Percentiles rank a stretch among this genome's conserved stretches.
Conservation (phyloP, 2,888 invertebrate species). For the Matsumyia berberina region DNA sequence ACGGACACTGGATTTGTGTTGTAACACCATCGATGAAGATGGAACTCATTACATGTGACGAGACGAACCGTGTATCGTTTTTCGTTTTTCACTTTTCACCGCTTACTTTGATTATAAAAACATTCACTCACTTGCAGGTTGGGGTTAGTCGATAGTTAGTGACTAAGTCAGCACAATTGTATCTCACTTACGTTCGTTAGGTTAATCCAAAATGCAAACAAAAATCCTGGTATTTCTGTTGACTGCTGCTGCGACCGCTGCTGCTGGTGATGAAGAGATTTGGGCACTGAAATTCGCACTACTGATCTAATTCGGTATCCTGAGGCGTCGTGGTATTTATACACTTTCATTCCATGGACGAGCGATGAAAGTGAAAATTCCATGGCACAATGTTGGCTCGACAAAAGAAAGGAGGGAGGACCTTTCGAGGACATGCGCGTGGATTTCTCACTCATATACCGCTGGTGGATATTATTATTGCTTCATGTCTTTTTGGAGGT, state of each 20-base stretch:
- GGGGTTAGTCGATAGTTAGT: constrained; percentile 18
- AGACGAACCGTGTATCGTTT: constrained; percentile 21
- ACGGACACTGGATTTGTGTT: constrained; percentile 32
- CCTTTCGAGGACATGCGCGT: constrained; percentile 64
- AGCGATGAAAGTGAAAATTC: constrained; percentile 74
- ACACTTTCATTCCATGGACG: constrained; percentile 61
- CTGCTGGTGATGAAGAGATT: constrained; percentile 50
- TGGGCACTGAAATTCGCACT: constrained; percentile 74
- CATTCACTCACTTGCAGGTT: constrained; percentile 62
- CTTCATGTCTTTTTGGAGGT: constrained; percentile 50
- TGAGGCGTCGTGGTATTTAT: constrained; percentile 74
- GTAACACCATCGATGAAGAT: constrained; percentile 35
- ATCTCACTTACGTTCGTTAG: constrained; percentile 58
- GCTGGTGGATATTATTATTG: constrained; percentile 47
- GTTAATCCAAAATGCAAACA: constrained; percentile 54
- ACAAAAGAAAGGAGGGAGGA: constrained; percentile 43
- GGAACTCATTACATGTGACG: constrained; percentile 24
- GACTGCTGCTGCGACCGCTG: constrained; percentile 6
- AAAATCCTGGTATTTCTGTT: constrained; percentile 27
- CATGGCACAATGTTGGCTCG: constrained; percentile 36
- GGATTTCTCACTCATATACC: not conserved
- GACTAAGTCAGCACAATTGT: constrained; percentile 5
- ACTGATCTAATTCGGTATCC: constrained; percentile 76
- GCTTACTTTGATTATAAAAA: constrained; percentile 30
- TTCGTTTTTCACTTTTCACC: constrained; percentile 28